Percentiles rank a stretch among this genome's conserved stretches.
Conservation (phyloP, 2,888 invertebrate genomes). For the Helobdella robusta region DNA sequence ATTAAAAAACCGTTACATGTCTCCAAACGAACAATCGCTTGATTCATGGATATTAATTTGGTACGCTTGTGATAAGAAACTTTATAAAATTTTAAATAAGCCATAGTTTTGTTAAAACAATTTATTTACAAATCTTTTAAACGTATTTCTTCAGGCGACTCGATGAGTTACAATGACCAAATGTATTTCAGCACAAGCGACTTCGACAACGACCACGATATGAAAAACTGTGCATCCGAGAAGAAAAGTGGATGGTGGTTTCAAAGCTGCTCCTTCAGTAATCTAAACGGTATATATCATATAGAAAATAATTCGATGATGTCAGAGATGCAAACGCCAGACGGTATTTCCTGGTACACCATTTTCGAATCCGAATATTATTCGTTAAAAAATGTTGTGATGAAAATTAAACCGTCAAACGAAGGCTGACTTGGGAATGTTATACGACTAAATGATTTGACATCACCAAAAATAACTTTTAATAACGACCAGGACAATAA, state of each 20-base stretch:
- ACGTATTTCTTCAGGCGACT: conserved; percentile 42
- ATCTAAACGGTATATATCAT: conserved; percentile 46
- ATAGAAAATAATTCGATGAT: conserved; percentile 31
- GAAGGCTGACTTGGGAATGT: too few relatives aligned
- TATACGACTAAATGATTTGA: too few relatives aligned
- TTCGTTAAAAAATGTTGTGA: conserved; percentile 43
- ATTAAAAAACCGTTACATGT: too few relatives aligned
- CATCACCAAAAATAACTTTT: too few relatives aligned
- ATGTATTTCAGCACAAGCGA: conserved; percentile 48
- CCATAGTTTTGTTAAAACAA: too few relatives aligned
- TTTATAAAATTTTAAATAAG: too few relatives aligned
- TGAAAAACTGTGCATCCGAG: conserved; percentile 45
- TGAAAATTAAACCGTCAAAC: conserved; percentile 44
- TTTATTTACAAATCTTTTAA: too few relatives aligned
- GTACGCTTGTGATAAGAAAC: too few relatives aligned
- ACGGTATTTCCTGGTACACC: conserved; percentile 38
- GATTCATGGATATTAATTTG: too few relatives aligned
- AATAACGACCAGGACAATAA: too few relatives aligned
- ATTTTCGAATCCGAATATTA: conserved; percentile 44
- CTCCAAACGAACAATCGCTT: too few relatives aligned
- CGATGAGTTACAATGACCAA: conserved; percentile 44
- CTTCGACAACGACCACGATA: conserved; percentile 45
- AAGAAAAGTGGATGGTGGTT: conserved; percentile 49
- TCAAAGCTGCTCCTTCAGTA: conserved; percentile 42
- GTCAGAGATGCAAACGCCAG: conserved; percentile 38